A percentile compares a stretch with the other conserved stretches of the same genome.
phyloP scores from a whole-genome alignment of 1,140 invertebrate species.

The Saccostrea cuccullata region DNA sequence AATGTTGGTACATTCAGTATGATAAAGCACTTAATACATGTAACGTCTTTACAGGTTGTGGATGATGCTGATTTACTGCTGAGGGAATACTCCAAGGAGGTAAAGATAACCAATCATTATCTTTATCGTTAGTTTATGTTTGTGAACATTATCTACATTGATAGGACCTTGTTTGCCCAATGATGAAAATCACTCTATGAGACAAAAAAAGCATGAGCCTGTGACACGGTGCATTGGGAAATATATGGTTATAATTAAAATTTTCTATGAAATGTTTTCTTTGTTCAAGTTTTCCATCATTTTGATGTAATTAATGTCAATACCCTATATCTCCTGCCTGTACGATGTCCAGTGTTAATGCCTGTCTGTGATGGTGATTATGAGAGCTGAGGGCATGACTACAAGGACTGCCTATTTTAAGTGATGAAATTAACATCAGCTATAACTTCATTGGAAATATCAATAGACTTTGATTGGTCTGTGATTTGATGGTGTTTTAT shows the following conservation, averaged over 20 bases:
- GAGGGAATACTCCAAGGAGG: constrained; percentile 60
- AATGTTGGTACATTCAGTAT: background rate
- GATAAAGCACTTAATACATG: background rate
- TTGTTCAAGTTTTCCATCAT: background rate
- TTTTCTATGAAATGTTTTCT: background rate
- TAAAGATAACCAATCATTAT: too few species aligned
- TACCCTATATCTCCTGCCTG: background rate
- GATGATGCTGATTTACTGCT: constrained; percentile 71
- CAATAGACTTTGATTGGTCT: too few species aligned
- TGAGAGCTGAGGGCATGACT: constrained; percentile 34
- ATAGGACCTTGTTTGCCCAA: background rate
- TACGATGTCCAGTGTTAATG: background rate
- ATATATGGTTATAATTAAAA: background rate
- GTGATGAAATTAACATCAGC: too few species aligned
- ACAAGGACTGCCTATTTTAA: too few species aligned
- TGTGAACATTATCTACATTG: background rate
- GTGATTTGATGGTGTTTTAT: too few species aligned
- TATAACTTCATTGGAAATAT: too few species aligned
- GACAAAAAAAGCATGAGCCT: background rate
- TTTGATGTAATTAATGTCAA: background rate
- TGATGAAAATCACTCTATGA: constrained; percentile 21
- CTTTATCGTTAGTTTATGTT: too few species aligned
- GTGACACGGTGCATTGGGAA: background rate
- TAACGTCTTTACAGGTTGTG: constrained; percentile 59
- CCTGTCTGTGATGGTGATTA: constrained; percentile 20